Conservation (phyloP, 1,140 invertebrate species). For the Drosophila fuyamai region DNA sequence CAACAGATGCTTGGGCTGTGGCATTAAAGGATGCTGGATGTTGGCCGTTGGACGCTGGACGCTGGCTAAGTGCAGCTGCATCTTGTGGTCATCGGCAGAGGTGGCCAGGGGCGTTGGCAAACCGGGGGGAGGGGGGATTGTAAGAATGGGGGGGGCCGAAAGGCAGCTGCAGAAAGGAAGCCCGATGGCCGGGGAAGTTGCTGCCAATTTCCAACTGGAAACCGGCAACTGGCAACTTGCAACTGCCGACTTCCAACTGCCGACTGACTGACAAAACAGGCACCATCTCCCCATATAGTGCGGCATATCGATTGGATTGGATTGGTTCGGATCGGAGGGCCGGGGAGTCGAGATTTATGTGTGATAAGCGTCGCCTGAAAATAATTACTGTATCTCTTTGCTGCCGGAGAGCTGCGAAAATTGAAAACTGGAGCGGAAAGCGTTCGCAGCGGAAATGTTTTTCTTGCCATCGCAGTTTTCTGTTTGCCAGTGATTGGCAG, state of each 20-base stretch:
- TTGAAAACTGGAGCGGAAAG: conserved; percentile 81
- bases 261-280: conserved; percentile 73
- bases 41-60: conserved; percentile 40
- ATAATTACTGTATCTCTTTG: conserved; percentile 76
- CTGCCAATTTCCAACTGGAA: conserved; percentile 24
- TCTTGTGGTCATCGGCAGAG: conserved; percentile 56
- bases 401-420: conserved; percentile 59
- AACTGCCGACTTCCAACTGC: conserved; percentile 10
- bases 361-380: conserved; percentile 82
- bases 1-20: conserved; percentile 77
- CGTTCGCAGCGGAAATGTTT: conserved; percentile 77
- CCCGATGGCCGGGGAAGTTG: conserved; percentile 73
- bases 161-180: conserved; percentile 72
- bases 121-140: neutral
- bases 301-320: conserved; percentile 35
- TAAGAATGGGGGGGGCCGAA: neutral
- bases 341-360: conserved; percentile 68
- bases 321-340: conserved; percentile 38
- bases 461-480: conserved; percentile 35
- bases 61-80: conserved; percentile 41
- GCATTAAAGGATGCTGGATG: conserved; percentile 74
- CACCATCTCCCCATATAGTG: conserved; percentile 17
- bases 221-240: conserved; percentile 26
- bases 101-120: conserved; percentile 6
- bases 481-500: conserved; percentile 61